Conservation (phyloP, 1,140 invertebrate genomes). For the Ostrea edulis region DNA sequence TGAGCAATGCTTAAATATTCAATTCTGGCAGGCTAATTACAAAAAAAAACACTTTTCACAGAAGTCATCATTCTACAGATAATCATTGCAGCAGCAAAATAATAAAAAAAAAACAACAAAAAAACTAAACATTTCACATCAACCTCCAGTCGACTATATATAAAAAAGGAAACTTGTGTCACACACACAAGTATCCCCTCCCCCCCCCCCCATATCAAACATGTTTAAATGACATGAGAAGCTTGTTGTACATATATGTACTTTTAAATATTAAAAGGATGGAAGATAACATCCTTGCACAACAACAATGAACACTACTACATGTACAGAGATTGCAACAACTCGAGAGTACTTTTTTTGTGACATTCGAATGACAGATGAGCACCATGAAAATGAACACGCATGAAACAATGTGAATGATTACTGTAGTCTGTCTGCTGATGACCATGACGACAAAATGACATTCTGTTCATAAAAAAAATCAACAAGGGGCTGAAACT, state of each 20-base stretch:
- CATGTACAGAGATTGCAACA: constrained; percentile 12
- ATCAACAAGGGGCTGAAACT: not conserved
- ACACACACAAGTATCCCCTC: no score
- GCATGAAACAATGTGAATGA: not conserved
- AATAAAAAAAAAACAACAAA: not conserved
- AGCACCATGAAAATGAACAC: constrained; percentile 22
- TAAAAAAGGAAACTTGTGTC: not conserved
- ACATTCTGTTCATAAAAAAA: not conserved
- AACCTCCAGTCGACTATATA: not conserved
- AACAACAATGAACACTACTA: constrained; percentile 27
- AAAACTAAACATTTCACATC: not conserved
- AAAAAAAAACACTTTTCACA: not conserved
- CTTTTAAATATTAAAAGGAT: not conserved
- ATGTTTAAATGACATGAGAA: not conserved
- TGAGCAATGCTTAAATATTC: not conserved
- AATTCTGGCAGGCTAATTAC: not conserved
- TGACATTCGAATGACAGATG: not conserved
- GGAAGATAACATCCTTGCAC: not conserved
- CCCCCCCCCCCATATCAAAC: no score
- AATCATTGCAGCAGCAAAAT: not conserved
- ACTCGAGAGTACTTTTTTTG: not conserved
- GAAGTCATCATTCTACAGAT: not conserved
- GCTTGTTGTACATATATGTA: not conserved
- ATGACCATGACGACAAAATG: not conserved
- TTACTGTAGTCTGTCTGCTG: not conserved